Conservation (phyloP, 2,113 vertebrate species). For the Sapajus apella region DNA sequence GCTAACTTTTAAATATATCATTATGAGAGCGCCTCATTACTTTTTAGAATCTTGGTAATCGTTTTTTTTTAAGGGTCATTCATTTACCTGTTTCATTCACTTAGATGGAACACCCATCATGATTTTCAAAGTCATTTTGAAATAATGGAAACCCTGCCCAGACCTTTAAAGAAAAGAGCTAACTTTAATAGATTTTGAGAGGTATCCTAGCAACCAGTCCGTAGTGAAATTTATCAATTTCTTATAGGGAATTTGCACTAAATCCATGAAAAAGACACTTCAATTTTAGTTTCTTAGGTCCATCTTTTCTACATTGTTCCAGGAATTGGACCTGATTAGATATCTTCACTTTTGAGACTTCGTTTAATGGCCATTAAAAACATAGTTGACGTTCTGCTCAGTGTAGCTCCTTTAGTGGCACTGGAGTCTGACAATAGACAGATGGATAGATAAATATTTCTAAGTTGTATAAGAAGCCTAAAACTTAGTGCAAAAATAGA, state of each 20-base stretch:
- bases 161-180: slow-evolving; percentile 54
- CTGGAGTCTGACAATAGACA: neutral
- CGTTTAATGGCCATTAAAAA: slow-evolving; percentile 42
- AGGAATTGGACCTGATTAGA: neutral
- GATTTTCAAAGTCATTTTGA: slow-evolving; percentile 65
- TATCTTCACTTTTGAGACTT: neutral
- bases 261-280: slow-evolving; percentile 33
- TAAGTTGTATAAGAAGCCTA: neutral
- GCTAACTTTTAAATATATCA: slow-evolving; percentile 6
- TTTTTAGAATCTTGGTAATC: slow-evolving; percentile 2
- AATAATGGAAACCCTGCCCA: slow-evolving; percentile 56
- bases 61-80: neutral
- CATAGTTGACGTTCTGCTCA: neutral
- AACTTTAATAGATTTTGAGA: slow-evolving; percentile 49
- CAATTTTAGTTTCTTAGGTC: slow-evolving; percentile 41
- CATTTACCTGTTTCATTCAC: slow-evolving; percentile 46
- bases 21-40: neutral
- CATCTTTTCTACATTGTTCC: neutral
- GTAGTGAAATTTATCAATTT: slow-evolving; percentile 67
- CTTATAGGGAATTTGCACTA: slow-evolving; percentile 46
- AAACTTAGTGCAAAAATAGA: neutral
- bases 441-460: neutral
- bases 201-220: slow-evolving; percentile 65
- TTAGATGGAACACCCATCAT: slow-evolving; percentile 36
- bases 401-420: neutral